Evolutionary conservation across 2,113 vertebrate species (phyloP), one percentile per base, ranked within the genome.

Genomic region (Cyphomyrus discorhynchus): DNA sequence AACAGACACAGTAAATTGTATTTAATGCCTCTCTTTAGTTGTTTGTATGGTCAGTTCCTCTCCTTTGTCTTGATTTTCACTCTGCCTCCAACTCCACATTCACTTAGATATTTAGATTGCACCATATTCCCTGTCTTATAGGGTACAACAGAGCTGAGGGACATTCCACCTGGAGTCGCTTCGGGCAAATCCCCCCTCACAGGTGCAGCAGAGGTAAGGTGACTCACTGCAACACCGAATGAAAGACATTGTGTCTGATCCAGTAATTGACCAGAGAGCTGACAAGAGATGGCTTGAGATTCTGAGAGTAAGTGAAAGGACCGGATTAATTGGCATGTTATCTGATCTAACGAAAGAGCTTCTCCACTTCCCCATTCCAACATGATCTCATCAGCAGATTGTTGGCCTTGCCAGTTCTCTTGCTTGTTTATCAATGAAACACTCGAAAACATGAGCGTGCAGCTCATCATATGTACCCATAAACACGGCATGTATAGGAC

Each of bases 161-260:
- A 94, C 0, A 89, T 91, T 52, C 89, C 91, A 7, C 87, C 90
- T 11, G 95, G 93, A 90, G 94, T 92, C 3, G 88, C 93, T 0
- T 92, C 91, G 0, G 62, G 90, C 0, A 90, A 94, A 89, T 94
- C 82, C 89, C 88, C 87, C 85, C 24, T 93, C 83, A 95, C 95
- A 21, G 96, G 95, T 87, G 96, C 95, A 5, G 95, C 96, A 0
- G 70, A 89, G 94, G 96, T 96, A 77, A 39, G 85, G 42, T 39
- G 46, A 39, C 39, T 27, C 74, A 58, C 49, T 21, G 53, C 15
- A 27, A 45, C 82, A 27, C 49, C 39, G 84, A 88, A 52, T n/a
- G 49, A 83, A 49, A 86, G 47, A 27, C n/a, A 19, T 27, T 35
- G 49, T 86, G 85, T 6, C 47, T 9, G 24, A 84, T 84, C 42